phyloP scores from a whole-genome alignment of 2,113 vertebrate genomes.

The Saimiri boliviensis region DNA sequence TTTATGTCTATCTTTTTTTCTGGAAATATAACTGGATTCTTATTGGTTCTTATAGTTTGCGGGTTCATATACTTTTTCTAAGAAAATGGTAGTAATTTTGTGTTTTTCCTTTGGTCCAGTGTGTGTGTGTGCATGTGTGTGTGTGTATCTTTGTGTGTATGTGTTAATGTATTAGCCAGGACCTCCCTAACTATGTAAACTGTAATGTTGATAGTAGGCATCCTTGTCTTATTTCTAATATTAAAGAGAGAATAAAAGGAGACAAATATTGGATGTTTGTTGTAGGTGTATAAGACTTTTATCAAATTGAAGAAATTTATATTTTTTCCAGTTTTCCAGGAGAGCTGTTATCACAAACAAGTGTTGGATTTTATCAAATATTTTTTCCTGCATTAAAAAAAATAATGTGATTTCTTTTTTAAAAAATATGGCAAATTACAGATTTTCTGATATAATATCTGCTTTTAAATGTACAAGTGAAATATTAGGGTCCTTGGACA shows the following conservation, averaged over 20 bases:
- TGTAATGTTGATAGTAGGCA: neutral
- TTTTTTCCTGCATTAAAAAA: neutral
- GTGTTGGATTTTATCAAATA: neutral
- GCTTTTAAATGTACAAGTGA: neutral
- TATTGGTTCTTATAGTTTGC: neutral
- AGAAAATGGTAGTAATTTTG: neutral
- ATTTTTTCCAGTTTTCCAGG: neutral
- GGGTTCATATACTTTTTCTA: neutral
- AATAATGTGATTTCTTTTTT: neutral
- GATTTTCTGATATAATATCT: neutral
- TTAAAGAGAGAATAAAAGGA: neutral
- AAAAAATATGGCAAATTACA: neutral
- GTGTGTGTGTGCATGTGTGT: neutral
- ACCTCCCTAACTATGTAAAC: neutral
- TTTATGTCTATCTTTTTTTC: neutral
- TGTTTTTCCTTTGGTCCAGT: neutral
- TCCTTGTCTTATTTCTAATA: neutral
- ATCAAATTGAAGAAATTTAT: neutral
- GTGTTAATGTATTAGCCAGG: neutral
- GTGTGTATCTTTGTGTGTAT: too few species aligned
- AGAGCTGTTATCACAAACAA: neutral
- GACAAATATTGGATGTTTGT: neutral
- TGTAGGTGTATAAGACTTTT: neutral
- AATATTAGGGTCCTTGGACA: neutral
- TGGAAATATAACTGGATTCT: neutral